Evolutionary conservation across 2,888 invertebrate genomes (phyloP).

Genomic region (Euclidia mi): DNA sequence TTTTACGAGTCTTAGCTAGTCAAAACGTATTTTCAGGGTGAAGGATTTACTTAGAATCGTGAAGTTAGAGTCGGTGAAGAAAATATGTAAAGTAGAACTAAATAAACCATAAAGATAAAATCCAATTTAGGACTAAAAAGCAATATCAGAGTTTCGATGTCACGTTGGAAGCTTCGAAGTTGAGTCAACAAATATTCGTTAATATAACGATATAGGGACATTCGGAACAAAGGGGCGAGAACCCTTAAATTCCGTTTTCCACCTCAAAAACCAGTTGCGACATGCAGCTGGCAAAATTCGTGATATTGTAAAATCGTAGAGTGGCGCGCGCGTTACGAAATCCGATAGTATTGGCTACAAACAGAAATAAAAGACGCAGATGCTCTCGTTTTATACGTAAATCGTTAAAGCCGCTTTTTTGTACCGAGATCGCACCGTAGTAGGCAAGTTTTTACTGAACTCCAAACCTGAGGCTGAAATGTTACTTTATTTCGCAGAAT

Average conservation of each 20-base stretch:
- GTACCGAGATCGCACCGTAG: conserved; percentile 42
- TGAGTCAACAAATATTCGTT: conserved; percentile 10
- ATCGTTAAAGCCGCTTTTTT: conserved; percentile 55
- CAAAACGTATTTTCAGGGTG: no score
- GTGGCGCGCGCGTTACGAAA: conserved; percentile 55
- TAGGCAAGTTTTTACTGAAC: conserved; percentile 42
- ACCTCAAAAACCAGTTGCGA: conserved; percentile 56
- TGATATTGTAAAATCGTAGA: conserved; percentile 61
- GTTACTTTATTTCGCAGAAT: conserved; percentile 44
- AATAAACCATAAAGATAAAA: no score
- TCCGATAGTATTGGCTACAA: conserved; percentile 62
- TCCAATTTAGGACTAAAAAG: no score
- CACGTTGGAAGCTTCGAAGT: background rate
- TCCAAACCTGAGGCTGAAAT: conserved; percentile 43
- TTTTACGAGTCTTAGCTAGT: no score
- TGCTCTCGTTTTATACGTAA: conserved; percentile 55
- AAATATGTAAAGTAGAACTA: no score
- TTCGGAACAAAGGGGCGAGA: conserved; percentile 25
- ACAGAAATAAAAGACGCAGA: conserved; percentile 55
- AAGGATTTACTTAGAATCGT: no score
- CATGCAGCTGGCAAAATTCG: conserved; percentile 51
- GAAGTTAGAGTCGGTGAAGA: no score
- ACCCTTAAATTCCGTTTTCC: conserved; percentile 54
- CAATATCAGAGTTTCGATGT: no score
- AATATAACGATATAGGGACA: conserved; percentile 13